Base-by-base conservation (phyloP, 2,888 invertebrate species). In the Spilarctia lutea region DNA sequence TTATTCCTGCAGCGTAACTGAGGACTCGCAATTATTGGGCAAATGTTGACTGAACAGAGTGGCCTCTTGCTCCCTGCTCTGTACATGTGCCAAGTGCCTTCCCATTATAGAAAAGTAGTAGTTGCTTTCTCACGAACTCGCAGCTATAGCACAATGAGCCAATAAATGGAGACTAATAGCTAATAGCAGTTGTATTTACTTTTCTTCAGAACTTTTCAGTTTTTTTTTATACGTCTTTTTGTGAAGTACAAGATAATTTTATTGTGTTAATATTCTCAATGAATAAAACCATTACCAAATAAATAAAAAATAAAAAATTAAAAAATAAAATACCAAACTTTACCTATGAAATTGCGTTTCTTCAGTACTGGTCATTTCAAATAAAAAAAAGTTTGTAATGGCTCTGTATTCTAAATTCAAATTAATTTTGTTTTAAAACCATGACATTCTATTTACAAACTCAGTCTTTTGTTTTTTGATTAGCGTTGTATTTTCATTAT, bases 21-120 rank as follows among this genome's bases (percentile, higher is more conserved):
- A 92, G 89, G 91, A 93, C 91, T 92, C 90, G 91, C 94, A 94
- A 94, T 95, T 94, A 94, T 94, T 94, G 94, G 94, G 91, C 90
- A 94, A 95, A 94, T 94, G 92, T 94, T 94, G 94, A 91, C 93
- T 83, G 82, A 91, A 88, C 86, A 90, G 89, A 94, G 94, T 92
- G 91, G 91, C 89, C 91, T 88, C 87, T 90, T 89, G 89, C 91
- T 91, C 87, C 84, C 83, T 82, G 87, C 86, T 85, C 89, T 84
- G 89, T 89, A 89, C 91, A 89, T 89, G 92, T 91, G 91, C 91
- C 92, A 93, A 94, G 91, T 90, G 89, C 89, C 89, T 88, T 83
- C 85, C 90, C 88, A 91, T 93, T 93, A 91, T 87, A 89, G 88
- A 87, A 88, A 90, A 90, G 90, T 87, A 91, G 92, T 90, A 90